These are phyloP conservation scores for Mesoligia furuncula DNA, from an alignment of 2,888 invertebrate genomes.

Conservation along the genomic window DNA sequence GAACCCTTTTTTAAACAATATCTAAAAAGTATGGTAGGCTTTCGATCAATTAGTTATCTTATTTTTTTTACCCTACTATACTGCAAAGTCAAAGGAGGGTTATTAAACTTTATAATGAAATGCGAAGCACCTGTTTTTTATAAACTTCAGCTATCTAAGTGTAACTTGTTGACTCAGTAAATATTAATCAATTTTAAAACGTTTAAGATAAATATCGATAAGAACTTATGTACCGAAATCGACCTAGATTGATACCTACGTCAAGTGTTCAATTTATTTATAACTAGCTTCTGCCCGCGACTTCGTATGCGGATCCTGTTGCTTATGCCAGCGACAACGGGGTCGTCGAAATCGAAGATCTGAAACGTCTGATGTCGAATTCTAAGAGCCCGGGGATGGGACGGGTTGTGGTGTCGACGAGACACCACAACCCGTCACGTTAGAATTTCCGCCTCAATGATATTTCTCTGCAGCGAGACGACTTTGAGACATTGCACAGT, in stretches of 20 bases:
- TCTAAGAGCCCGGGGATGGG: no score
- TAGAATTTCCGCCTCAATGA: no score
- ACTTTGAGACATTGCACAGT: no score
- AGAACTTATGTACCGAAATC: conserved; percentile 72
- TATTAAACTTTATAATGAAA: neutral
- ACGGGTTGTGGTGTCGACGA: no score
- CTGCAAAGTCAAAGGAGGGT: neutral
- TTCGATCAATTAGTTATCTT: neutral
- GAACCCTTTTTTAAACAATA: no score
- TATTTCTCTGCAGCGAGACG: no score
- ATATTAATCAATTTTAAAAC: conserved; percentile 67
- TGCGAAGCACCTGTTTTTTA: conserved; percentile 29
- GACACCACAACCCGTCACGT: no score
- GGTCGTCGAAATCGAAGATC: no score
- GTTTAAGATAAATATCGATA: conserved; percentile 75
- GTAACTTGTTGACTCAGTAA: conserved; percentile 65
- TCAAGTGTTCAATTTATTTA: conserved; percentile 74
- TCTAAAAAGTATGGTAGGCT: neutral
- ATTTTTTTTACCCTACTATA: neutral
- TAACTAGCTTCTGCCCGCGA: no score
- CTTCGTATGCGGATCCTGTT: no score
- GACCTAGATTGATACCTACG: conserved; percentile 82
- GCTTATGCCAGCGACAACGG: no score
- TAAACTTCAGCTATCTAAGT: conserved; percentile 56
- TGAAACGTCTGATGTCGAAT: no score